These are phyloP conservation scores for Dastarcus helophoroides DNA, from an alignment of 2,888 invertebrate species.

Conservation along the genomic window DNA sequence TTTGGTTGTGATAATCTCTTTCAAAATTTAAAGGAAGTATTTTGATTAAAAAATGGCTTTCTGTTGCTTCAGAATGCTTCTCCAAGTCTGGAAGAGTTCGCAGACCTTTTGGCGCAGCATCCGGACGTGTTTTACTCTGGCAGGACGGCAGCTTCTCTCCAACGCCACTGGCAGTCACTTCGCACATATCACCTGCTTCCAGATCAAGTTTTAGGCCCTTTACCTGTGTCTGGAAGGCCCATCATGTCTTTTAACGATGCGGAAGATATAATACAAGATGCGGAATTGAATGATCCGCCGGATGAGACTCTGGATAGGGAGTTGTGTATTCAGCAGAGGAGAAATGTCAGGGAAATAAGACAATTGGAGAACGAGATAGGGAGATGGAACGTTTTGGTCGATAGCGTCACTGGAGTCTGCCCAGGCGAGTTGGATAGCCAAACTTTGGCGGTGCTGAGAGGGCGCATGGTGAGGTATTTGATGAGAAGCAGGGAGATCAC, in stretches of 20 bases:
- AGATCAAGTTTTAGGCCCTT: constrained; percentile 62
- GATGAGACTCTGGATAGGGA: constrained; percentile 76
- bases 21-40: too few relatives aligned
- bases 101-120: constrained; percentile 72
- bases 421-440: constrained; percentile 86
- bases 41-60: not conserved
- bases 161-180: constrained; percentile 85
- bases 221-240: constrained; percentile 29
- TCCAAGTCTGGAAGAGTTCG: constrained; percentile 68
- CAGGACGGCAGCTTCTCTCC: constrained; percentile 73
- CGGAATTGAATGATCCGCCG: constrained; percentile 67
- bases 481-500: constrained; percentile 94
- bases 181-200: constrained; percentile 85
- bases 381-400: constrained; percentile 88
- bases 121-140: constrained; percentile 78
- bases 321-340: constrained; percentile 59
- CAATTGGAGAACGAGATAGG: constrained; percentile 68
- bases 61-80: constrained; percentile 54
- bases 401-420: constrained; percentile 74
- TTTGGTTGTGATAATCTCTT: too few relatives aligned
- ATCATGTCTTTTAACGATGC: constrained; percentile 79
- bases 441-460: constrained; percentile 84
- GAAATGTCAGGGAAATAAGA: constrained; percentile 56
- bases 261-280: constrained; percentile 78
- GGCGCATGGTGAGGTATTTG: constrained; percentile 82